Percentiles rank a stretch among this genome's conserved stretches.
Conservation (phyloP, 1,140 invertebrate genomes). For the Maniola jurtina region DNA sequence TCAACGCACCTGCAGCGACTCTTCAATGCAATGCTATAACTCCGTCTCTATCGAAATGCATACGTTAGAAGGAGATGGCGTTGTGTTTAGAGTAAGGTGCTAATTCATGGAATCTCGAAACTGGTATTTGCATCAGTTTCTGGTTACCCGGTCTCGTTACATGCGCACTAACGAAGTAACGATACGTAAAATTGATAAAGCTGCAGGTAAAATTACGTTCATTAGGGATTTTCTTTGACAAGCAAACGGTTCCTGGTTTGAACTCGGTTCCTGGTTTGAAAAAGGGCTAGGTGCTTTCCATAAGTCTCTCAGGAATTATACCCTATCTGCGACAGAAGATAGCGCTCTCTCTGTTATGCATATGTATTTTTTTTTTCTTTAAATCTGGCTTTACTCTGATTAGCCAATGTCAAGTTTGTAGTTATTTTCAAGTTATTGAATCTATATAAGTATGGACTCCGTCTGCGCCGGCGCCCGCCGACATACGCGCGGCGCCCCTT, state of each 20-base stretch:
- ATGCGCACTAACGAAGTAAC: neutral
- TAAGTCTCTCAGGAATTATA: no score
- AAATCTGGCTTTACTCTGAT: no score
- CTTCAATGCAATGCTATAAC: slow-evolving; percentile 32
- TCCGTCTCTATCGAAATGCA: slow-evolving; percentile 32
- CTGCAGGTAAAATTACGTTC: neutral
- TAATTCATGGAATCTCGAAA: slow-evolving; percentile 53
- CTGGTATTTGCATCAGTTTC: slow-evolving; percentile 39
- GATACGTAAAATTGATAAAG: neutral
- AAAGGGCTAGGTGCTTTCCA: no score
- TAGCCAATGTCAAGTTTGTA: no score
- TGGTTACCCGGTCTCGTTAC: slow-evolving; percentile 40
- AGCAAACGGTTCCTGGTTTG: neutral
- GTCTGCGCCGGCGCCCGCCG: no score
- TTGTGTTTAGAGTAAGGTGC: slow-evolving; percentile 38
- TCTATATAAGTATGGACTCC: no score
- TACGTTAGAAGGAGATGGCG: slow-evolving; percentile 34
- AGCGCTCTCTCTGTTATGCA: no score
- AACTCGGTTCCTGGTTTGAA: no score
- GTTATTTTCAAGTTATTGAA: no score
- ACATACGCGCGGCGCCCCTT: no score
- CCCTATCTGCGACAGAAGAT: no score
- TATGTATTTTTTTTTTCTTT: no score
- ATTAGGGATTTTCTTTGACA: neutral
- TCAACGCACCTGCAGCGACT: slow-evolving; percentile 52